Evolutionary conservation across 2,797 vertebrate genomes (phyloP).

Genomic region (Paramormyrops hopkinsi): DNA sequence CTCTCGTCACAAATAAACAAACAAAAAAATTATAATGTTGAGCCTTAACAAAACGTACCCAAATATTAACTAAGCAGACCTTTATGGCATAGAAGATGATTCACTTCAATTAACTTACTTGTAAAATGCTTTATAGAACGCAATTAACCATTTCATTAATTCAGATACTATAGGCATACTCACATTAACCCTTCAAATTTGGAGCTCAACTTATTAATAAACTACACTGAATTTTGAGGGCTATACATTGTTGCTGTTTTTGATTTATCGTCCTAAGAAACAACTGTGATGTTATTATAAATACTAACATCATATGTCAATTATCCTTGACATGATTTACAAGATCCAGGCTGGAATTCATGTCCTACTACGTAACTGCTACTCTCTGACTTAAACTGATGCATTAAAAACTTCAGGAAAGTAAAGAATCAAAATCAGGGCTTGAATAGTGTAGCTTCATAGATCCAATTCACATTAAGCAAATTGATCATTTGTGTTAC

Average conservation of each 20-base stretch:
- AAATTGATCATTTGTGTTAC: background rate
- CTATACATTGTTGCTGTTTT: background rate
- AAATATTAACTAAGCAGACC: background rate
- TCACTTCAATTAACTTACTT: background rate
- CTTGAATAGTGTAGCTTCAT: background rate
- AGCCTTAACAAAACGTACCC: background rate
- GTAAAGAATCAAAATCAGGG: background rate
- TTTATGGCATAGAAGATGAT: background rate
- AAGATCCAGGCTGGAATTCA: background rate
- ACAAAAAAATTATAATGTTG: background rate
- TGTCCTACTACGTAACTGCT: background rate
- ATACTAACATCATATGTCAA: background rate
- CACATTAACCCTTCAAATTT: background rate
- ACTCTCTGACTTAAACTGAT: background rate
- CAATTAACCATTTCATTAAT: background rate
- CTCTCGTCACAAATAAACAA: slow-evolving; percentile 17
- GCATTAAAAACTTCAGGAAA: background rate
- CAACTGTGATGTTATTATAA: background rate
- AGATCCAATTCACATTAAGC: background rate
- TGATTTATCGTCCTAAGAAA: background rate
- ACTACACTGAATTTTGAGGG: background rate
- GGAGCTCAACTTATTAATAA: background rate
- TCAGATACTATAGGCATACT: background rate
- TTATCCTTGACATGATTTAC: background rate
- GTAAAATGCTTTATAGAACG: background rate